Percentiles rank a stretch among this genome's conserved stretches.
These are phyloP conservation scores for Schizotus pectinicornis DNA, from an alignment of 2,888 invertebrate species.

Conservation along the genomic window DNA sequence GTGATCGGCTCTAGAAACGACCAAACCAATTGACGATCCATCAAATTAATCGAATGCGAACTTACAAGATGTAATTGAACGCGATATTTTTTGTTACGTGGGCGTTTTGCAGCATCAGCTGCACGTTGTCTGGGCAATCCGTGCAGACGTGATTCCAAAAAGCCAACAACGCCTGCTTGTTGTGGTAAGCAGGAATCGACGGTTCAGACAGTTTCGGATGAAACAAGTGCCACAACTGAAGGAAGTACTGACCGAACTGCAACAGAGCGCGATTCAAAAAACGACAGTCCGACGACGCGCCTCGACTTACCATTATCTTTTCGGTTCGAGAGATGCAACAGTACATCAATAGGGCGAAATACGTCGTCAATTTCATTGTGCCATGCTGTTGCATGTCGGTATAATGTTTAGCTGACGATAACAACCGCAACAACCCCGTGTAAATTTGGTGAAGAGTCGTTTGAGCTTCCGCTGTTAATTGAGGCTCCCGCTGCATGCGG, in stretches of 20 bases:
- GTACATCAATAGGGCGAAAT: slow-evolving; percentile 90
- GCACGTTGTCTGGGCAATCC: slow-evolving; percentile 93
- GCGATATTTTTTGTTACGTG: slow-evolving; percentile 93
- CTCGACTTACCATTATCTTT: slow-evolving; percentile 81
- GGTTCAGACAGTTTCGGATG: slow-evolving; percentile 95
- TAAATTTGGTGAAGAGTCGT: slow-evolving; percentile 71
- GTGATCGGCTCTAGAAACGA: slow-evolving; percentile 81
- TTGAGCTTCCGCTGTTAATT: slow-evolving; percentile 63
- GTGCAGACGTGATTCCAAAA: slow-evolving; percentile 94
- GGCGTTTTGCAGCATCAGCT: slow-evolving; percentile 84
- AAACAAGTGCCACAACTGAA: slow-evolving; percentile 92
- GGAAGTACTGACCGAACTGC: slow-evolving; percentile 91
- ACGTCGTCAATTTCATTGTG: slow-evolving; percentile 89
- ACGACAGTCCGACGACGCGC: not conserved
- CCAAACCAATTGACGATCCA: slow-evolving; percentile 13
- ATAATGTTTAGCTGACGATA: slow-evolving; percentile 85
- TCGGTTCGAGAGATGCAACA: slow-evolving; percentile 90
- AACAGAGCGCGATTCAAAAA: slow-evolving; percentile 39
- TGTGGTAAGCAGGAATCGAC: slow-evolving; percentile 92
- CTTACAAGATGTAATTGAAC: slow-evolving; percentile 95
- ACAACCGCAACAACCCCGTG: slow-evolving; percentile 73
- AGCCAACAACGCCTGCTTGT: slow-evolving; percentile 89
- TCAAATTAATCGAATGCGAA: slow-evolving; percentile 37
- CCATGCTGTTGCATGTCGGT: slow-evolving; percentile 87
- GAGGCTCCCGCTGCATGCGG: slow-evolving; percentile 59